Evolutionary conservation across 2,797 vertebrate genomes (phyloP).

Genomic region (Trichosurus vulpecula): DNA sequence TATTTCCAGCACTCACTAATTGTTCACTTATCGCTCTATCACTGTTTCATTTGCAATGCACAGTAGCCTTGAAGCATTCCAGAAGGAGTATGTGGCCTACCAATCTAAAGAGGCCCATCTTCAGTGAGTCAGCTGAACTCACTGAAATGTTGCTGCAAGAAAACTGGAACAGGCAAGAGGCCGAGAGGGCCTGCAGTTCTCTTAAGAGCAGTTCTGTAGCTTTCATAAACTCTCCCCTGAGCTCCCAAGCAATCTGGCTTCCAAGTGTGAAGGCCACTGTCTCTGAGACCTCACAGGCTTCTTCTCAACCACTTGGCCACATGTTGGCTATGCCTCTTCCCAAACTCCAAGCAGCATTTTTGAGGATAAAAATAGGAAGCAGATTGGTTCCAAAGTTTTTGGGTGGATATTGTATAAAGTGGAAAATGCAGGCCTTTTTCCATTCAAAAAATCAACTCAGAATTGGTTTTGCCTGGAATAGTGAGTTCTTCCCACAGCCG

Average conservation of each 20-base stretch:
- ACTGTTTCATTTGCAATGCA: slow-evolving; percentile 61
- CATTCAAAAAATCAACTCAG: slow-evolving; percentile 15
- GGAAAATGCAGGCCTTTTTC: neutral
- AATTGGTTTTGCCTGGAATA: slow-evolving; percentile 23
- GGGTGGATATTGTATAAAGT: neutral
- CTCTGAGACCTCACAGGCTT: neutral
- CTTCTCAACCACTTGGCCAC: neutral
- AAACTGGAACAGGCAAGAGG: neutral
- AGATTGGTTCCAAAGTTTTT: neutral
- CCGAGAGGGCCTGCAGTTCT: neutral
- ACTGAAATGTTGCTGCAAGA: slow-evolving; percentile 40
- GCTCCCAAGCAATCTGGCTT: neutral
- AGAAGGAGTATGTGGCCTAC: neutral
- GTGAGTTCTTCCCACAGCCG: slow-evolving; percentile 13
- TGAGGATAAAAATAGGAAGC: neutral
- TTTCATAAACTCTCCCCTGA: neutral
- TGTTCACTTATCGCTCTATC: slow-evolving; percentile 77
- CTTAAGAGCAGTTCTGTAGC: neutral
- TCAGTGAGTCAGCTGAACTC: neutral
- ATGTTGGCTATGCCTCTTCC: neutral
- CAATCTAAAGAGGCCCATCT: neutral
- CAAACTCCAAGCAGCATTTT: neutral
- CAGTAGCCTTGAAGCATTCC: slow-evolving; percentile 58
- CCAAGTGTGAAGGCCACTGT: neutral
- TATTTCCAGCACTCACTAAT: slow-evolving; percentile 77